Base-by-base conservation (phyloP, 2,888 invertebrate species). In the Lycaena phlaeas region DNA sequence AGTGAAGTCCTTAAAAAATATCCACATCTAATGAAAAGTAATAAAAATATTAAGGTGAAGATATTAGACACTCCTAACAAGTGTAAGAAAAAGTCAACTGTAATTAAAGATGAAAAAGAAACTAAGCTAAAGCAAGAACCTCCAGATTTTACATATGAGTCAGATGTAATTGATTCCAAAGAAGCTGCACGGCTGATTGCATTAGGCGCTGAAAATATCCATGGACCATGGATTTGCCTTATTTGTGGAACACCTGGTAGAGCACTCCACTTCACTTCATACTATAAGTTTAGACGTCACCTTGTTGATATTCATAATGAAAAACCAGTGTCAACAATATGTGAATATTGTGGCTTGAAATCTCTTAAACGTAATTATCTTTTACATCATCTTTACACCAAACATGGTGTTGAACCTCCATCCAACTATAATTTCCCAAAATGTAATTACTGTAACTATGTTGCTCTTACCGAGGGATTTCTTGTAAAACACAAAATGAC, bases 1-100 rank as follows among this genome's bases (percentile, higher is more conserved):
- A 90, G 93, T 45, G 94, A 94, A 73, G 93, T 95, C 0, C 67
- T 95, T 26, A 94, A 94, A 52, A 95, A 94, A 64, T 95, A 94
- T 84, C 95, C 95, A 1, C 92, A 95, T 68, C 85, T 95, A 45
- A 92, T 95, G 0, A 93, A 93, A 64, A 92, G 92, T 56, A 94
- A 93, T 59, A 94, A 94, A 66, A 95, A 93, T 59, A 94, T 95
- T 22, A 91, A 93, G 61, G 68, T 95, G 10, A 95, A 94, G 75
- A 94, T 95, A 47, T 87, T 94, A 70, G 90, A 93, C 43, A 89
- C 88, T 43, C 74, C 72, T 28, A 49, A 30, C 5, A 76, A 69
- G 50, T 39, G 48, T 27, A 64, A 59, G 43, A 75, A 68, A 43
- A 44, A 52, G 41, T 40, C 49, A 9, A 49, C 42, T 37, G 39